phyloP scores from a whole-genome alignment of 2,797 vertebrate species.

The Rhinoraja longicauda region DNA sequence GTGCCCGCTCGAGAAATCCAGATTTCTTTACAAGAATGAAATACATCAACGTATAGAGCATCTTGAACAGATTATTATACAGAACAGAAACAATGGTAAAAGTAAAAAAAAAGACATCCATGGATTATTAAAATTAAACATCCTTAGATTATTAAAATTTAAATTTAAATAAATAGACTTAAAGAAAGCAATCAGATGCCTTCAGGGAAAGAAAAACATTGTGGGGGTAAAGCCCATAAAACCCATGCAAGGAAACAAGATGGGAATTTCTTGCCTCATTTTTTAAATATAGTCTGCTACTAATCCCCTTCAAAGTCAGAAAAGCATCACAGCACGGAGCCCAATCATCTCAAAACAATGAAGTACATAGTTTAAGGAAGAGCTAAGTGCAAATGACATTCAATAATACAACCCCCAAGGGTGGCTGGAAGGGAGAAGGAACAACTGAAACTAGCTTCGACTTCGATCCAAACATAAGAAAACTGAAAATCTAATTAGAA shows the following conservation, averaged over 20 bases:
- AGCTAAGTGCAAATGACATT: neutral
- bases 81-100: neutral
- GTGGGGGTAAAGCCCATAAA: neutral
- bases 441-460: neutral
- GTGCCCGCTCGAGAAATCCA: slow-evolving; percentile 97
- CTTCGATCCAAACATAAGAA: neutral
- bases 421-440: neutral
- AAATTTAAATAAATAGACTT: neutral
- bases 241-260: neutral
- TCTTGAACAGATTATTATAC: slow-evolving; percentile 16
- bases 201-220: neutral
- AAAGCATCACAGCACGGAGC: neutral
- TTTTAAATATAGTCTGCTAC: neutral
- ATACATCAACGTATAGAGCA: slow-evolving; percentile 23
- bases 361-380: neutral
- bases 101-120: neutral
- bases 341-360: neutral
- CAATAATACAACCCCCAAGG: neutral
- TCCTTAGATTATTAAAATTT: neutral
- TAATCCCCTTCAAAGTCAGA: neutral
- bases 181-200: neutral
- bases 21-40: slow-evolving; percentile 59
- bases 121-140: neutral
- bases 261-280: neutral
- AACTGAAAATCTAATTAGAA: neutral